phyloP scores from a whole-genome alignment of 2,888 invertebrate genomes.

The Yponomeuta plumbellus region DNA sequence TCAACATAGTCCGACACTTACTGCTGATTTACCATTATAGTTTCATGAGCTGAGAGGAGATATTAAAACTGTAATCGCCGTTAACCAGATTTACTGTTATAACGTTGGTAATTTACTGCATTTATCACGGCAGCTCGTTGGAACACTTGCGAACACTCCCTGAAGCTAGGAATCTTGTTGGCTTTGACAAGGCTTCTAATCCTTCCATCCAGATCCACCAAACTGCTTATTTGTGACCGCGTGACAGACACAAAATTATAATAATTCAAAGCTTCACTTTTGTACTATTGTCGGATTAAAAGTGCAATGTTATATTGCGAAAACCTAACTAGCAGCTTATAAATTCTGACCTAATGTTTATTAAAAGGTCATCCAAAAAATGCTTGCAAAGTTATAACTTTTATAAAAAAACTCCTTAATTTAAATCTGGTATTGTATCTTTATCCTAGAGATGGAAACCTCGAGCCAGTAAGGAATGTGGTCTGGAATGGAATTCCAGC shows the following conservation, averaged over 20 bases:
- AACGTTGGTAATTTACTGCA: slow-evolving; percentile 3
- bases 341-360: too few species aligned
- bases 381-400: too few species aligned
- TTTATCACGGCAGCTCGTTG: background rate
- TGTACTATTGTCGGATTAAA: too few species aligned
- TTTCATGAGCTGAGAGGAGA: slow-evolving; percentile 7
- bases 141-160: background rate
- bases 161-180: background rate
- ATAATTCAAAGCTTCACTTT: too few species aligned
- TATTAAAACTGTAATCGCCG: slow-evolving; percentile 20
- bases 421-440: background rate
- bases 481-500: background rate
- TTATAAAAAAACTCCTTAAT: too few species aligned
- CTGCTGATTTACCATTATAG: slow-evolving; percentile 11
- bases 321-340: too few species aligned
- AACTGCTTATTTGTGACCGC: too few species aligned
- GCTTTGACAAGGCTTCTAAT: background rate
- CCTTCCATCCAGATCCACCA: too few species aligned
- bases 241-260: too few species aligned
- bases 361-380: too few species aligned
- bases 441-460: background rate
- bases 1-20: background rate
- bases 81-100: slow-evolving; percentile 16
- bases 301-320: too few species aligned
- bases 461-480: background rate